Percentiles rank a stretch among this genome's conserved stretches.
These are phyloP conservation scores for Sandelia bainsii DNA, from an alignment of 2,797 vertebrate species.

Conservation along the genomic window DNA sequence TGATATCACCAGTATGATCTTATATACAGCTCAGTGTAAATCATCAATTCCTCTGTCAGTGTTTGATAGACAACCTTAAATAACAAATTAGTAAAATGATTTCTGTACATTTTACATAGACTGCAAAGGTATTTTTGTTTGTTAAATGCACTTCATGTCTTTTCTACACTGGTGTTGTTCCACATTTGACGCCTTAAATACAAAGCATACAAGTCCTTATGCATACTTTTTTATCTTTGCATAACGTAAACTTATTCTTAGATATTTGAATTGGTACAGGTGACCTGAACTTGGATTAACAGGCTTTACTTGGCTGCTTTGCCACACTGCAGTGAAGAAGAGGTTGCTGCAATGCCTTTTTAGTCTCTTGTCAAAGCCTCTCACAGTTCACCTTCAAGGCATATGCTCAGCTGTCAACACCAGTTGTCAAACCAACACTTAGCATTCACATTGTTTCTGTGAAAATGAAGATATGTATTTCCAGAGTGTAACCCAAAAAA, in stretches of 20 bases:
- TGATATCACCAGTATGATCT: neutral
- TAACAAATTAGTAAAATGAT: neutral
- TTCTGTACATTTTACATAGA: too few species aligned
- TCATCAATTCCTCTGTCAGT: too few species aligned
- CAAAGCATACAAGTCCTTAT: neutral
- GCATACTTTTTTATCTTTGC: neutral
- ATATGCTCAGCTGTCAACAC: constrained; percentile 80
- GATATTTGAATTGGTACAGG: constrained; percentile 36
- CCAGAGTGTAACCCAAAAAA: constrained; percentile 56
- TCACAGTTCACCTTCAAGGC: constrained; percentile 82
- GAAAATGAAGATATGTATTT: constrained; percentile 80
- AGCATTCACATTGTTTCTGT: constrained; percentile 76
- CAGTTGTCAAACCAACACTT: constrained; percentile 79
- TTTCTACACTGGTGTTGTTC: neutral
- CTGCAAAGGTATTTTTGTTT: neutral
- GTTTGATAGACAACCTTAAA: neutral
- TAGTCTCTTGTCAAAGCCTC: constrained; percentile 78
- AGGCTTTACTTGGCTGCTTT: constrained; percentile 42
- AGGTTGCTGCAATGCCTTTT: constrained; percentile 68
- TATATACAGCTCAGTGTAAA: too few species aligned
- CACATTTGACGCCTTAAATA: neutral
- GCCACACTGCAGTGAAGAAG: constrained; percentile 53
- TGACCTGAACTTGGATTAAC: constrained; percentile 57
- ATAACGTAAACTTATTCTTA: neutral
- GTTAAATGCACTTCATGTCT: neutral